Evolutionary conservation across 1,140 invertebrate species (phyloP).

Genomic region (Pseudomyrmex dendroicus): DNA sequence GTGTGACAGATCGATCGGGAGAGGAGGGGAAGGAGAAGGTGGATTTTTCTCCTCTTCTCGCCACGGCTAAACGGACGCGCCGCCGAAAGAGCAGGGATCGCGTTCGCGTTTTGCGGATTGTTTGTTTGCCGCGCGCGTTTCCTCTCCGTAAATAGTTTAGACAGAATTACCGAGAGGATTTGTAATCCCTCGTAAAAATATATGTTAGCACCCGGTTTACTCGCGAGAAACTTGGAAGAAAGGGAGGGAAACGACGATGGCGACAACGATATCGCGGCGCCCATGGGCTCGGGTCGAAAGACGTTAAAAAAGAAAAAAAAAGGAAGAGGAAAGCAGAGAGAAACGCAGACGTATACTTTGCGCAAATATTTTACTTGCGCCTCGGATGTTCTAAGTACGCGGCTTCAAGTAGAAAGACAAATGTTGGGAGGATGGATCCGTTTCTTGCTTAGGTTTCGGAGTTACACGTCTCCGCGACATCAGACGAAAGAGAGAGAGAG

Average conservation of each 20-base stretch:
- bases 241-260: slow-evolving; percentile 14
- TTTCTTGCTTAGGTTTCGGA: slow-evolving; percentile 63
- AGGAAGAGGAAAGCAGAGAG: slow-evolving; percentile 34
- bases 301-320: not conserved
- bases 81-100: not conserved
- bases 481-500: no score
- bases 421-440: slow-evolving; percentile 66
- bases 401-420: slow-evolving; percentile 72
- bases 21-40: not conserved
- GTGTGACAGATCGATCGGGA: not conserved
- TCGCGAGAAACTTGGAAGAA: slow-evolving; percentile 44
- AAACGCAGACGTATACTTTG: slow-evolving; percentile 53
- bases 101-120: slow-evolving; percentile 32
- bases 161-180: slow-evolving; percentile 76
- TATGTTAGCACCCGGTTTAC: slow-evolving; percentile 72
- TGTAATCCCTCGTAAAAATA: slow-evolving; percentile 78
- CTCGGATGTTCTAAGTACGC: slow-evolving; percentile 70
- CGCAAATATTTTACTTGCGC: slow-evolving; percentile 78
- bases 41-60: not conserved
- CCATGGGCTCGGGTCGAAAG: not conserved
- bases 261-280: slow-evolving; percentile 38
- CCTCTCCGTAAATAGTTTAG: slow-evolving; percentile 72
- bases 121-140: slow-evolving; percentile 52
- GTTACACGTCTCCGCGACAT: slow-evolving; percentile 3
- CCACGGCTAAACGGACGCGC: slow-evolving; percentile 1